These are phyloP conservation scores for Drosophila prostipennis DNA, from an alignment of 2,888 invertebrate species.

Conservation along the genomic window DNA sequence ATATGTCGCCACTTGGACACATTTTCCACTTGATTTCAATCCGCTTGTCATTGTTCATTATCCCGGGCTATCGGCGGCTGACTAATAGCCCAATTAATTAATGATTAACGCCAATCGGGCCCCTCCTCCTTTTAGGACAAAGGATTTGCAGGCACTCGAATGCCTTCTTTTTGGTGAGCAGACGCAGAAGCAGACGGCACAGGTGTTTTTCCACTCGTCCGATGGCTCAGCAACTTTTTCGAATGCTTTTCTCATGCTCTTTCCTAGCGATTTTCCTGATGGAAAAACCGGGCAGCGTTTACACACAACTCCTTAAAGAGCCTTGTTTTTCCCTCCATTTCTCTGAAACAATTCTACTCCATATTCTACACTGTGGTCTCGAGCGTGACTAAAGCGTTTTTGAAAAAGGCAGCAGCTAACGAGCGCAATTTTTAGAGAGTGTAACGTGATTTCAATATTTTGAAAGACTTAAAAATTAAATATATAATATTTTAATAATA, in stretches of 20 bases:
- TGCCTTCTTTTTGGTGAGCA: neutral
- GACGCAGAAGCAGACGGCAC: conserved; percentile 28
- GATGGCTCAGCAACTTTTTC: conserved; percentile 71
- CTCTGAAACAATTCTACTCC: conserved; percentile 9
- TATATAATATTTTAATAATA: no score
- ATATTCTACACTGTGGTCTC: conserved; percentile 28
- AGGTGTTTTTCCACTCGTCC: conserved; percentile 44
- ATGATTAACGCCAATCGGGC: conserved; percentile 73
- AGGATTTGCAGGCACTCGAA: conserved; percentile 58
- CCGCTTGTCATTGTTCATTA: conserved; percentile 1
- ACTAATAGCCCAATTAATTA: conserved; percentile 66
- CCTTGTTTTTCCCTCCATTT: conserved; percentile 56
- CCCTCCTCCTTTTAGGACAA: conserved; percentile 3
- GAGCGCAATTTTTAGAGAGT: conserved; percentile 46
- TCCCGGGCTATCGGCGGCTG: conserved; percentile 3
- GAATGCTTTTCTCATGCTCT: conserved; percentile 20
- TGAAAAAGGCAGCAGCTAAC: conserved; percentile 66
- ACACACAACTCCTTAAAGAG: conserved; percentile 34
- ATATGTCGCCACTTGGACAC: neutral
- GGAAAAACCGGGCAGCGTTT: conserved; percentile 39
- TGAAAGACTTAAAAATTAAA: no score
- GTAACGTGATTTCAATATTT: conserved; percentile 5
- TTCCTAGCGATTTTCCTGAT: conserved; percentile 39
- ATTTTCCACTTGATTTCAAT: neutral
- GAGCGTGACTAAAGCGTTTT: conserved; percentile 76